phyloP scores from a whole-genome alignment of 2,797 vertebrate species.

The Smutsia temminckii region DNA sequence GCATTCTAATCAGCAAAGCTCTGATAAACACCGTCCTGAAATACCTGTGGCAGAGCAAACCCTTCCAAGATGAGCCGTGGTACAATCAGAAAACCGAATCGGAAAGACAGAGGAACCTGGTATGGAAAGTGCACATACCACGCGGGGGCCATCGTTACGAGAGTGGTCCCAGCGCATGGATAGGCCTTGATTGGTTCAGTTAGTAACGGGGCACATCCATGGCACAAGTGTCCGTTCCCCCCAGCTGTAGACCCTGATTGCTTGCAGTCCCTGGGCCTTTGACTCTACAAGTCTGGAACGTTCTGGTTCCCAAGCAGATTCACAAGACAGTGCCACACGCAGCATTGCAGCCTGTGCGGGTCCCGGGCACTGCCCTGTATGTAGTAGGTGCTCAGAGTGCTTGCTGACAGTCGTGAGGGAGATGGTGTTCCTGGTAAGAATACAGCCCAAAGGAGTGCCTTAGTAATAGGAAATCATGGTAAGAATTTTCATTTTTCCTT shows the following conservation, averaged over 20 bases:
- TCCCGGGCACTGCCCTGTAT: neutral
- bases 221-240: neutral
- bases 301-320: neutral
- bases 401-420: neutral
- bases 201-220: too few species aligned
- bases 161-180: neutral
- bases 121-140: slow-evolving; percentile 73
- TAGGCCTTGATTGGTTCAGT: too few species aligned
- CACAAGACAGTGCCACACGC: too few species aligned
- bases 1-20: slow-evolving; percentile 96
- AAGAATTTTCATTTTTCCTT: neutral
- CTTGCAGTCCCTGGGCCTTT: neutral
- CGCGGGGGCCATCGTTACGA: neutral
- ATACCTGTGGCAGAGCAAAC: slow-evolving; percentile 94
- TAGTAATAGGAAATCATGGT: neutral
- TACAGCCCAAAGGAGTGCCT: too few species aligned
- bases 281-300: neutral
- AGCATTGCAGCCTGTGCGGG: too few species aligned
- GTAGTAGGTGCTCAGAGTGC: neutral
- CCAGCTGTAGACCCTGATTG: accelerated
- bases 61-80: slow-evolving; percentile 93
- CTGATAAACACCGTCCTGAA: slow-evolving; percentile 94
- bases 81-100: slow-evolving; percentile 93
- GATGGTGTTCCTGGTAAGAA: neutral
- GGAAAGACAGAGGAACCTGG: slow-evolving; percentile 92